phyloP scores from a whole-genome alignment of 2,888 invertebrate genomes.

The Athalia circularis region DNA sequence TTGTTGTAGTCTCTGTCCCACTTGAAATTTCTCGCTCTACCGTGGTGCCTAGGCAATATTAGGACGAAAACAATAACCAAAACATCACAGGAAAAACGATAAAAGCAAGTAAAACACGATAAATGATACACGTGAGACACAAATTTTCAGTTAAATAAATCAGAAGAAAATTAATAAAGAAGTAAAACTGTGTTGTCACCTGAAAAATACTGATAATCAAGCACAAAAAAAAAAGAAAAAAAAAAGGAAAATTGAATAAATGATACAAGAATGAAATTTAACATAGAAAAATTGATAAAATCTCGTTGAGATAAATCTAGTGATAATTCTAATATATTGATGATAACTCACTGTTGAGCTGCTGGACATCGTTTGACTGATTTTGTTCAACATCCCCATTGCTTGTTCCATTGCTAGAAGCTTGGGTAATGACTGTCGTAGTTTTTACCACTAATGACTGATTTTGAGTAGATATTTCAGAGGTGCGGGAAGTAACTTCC shows the following conservation, averaged over 20 bases:
- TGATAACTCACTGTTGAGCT: slow-evolving; percentile 70
- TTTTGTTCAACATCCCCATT: slow-evolving; percentile 70
- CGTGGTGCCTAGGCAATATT: slow-evolving; percentile 68
- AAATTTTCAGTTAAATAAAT: slow-evolving; percentile 14
- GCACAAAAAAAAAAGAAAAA: slow-evolving; percentile 24
- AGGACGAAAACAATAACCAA: slow-evolving; percentile 29
- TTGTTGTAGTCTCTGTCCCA: slow-evolving; percentile 72
- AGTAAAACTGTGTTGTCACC: slow-evolving; percentile 16
- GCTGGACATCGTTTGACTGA: slow-evolving; percentile 67
- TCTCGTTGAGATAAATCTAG: slow-evolving; percentile 17
- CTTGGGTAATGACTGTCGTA: slow-evolving; percentile 70
- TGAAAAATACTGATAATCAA: slow-evolving; percentile 47
- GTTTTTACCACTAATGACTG: slow-evolving; percentile 68
- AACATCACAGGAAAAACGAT: slow-evolving; percentile 44
- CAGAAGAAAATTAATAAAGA: slow-evolving; percentile 7
- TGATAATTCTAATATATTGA: slow-evolving; percentile 28
- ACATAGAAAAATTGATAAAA: slow-evolving; percentile 11
- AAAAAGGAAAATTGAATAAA: slow-evolving; percentile 19
- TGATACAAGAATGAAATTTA: background rate
- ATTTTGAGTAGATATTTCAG: slow-evolving; percentile 71
- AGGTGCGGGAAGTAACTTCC: slow-evolving; percentile 72
- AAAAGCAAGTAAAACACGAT: slow-evolving; percentile 50
- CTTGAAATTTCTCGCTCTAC: slow-evolving; percentile 72
- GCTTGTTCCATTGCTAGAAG: slow-evolving; percentile 66
- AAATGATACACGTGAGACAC: slow-evolving; percentile 44